Evolutionary conservation across 2,888 invertebrate genomes (phyloP).

Genomic region (Oegoconia quadripuncta): DNA sequence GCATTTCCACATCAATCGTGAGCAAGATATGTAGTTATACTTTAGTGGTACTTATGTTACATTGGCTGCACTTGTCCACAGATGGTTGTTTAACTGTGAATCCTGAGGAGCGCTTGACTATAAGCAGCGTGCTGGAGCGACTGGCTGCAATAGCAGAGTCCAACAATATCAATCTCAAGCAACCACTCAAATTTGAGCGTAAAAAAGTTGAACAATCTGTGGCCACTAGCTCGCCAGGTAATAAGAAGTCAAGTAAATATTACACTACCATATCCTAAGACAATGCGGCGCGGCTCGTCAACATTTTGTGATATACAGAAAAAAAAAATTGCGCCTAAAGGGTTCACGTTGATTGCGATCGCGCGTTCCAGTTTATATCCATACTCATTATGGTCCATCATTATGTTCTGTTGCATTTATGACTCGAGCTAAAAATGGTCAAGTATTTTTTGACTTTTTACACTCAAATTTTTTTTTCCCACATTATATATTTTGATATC

Average conservation of each 20-base stretch:
- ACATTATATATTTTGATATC: slow-evolving; percentile 56
- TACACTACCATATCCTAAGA: slow-evolving; percentile 79
- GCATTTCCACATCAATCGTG: no score
- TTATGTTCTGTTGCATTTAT: slow-evolving; percentile 70
- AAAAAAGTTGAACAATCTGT: slow-evolving; percentile 81
- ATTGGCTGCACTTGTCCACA: slow-evolving; percentile 48
- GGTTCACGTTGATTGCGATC: slow-evolving; percentile 32
- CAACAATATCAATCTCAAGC: slow-evolving; percentile 88
- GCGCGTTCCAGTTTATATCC: slow-evolving; percentile 39
- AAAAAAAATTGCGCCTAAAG: slow-evolving; percentile 27
- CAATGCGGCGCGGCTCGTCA: slow-evolving; percentile 38
- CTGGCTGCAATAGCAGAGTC: slow-evolving; percentile 94
- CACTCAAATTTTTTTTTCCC: slow-evolving; percentile 69
- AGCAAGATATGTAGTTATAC: no score
- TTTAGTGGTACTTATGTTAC: neutral
- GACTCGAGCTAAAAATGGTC: slow-evolving; percentile 78
- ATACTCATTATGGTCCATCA: slow-evolving; percentile 48
- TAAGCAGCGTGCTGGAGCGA: slow-evolving; percentile 89
- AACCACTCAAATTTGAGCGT: slow-evolving; percentile 85
- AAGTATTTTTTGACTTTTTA: slow-evolving; percentile 80
- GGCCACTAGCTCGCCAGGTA: slow-evolving; percentile 81
- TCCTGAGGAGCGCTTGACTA: slow-evolving; percentile 88
- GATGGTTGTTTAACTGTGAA: slow-evolving; percentile 90
- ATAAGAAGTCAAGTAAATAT: slow-evolving; percentile 81
- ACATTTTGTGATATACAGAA: slow-evolving; percentile 39